Evolutionary conservation across 2,888 invertebrate genomes (phyloP), one percentile per base, ranked within the genome.

Genomic region (Heteromyza rotundicornis): DNA sequence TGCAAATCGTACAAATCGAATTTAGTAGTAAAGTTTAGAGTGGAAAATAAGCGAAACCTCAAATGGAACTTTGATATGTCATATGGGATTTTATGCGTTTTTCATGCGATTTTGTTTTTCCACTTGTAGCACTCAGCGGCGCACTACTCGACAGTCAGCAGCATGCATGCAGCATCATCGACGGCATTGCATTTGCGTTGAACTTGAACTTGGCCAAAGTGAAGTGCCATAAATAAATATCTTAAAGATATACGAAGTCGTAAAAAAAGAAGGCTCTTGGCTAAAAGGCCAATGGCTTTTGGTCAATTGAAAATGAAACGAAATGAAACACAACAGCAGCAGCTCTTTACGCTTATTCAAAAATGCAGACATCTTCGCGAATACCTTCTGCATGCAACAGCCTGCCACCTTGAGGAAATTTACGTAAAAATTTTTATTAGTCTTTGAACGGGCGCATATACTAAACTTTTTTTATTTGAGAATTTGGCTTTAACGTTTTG

Each of bases 231-330:
- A 73, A 73, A 73, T 75, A 76, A 75, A 76, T 69, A 73, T 75
- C 76, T 73, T 74, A 63, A 70, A 76, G 72, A 73, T 76, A 72
- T 70, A 72, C 75, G 66, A 59, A 72, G 75, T 75, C 76, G 74
- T 76, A 76, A 73, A 69, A 71, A 70, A 70, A 64, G 67, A 69
- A 66, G 71, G 73, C n/a, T 14, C n/a, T 10, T 27, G 27, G 27
- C 27, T 27, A 27, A 40, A 40, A 40, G 40, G 40, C 40, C 40
- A 40, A 40, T 40, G 40, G 40, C 40, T 14, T 40, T 40, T 8
- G n/a, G 10, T 40, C 40, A 40, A 40, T 40, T 40, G 40, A 40
- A 40, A 40, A 40, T 40, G 40, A n/a, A 40, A 40, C 14, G 40
- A 40, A n/a, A 14, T 8, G 40, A 40, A 40, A 40, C 14, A n/a